Conservation (phyloP, 2,113 vertebrate species). For the Tragelaphus buxtoni region DNA sequence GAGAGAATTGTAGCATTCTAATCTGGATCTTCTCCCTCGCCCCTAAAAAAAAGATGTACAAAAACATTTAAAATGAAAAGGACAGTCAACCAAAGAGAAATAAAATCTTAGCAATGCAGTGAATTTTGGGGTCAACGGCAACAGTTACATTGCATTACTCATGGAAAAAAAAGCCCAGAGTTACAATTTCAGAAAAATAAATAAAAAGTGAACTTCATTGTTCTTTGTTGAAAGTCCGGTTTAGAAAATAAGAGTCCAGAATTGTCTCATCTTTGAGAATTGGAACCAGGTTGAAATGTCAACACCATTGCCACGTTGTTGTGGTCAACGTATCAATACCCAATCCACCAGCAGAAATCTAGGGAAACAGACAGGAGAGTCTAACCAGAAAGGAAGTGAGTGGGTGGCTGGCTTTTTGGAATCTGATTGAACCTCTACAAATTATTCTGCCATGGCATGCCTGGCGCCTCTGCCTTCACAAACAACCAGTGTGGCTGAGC, state of each 20-base stretch:
- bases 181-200: neutral
- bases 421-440: neutral
- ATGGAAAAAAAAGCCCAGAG: neutral
- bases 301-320: neutral
- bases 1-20: neutral
- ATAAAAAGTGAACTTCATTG: neutral
- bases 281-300: neutral
- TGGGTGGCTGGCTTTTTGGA: neutral
- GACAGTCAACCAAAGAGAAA: neutral
- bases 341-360: neutral
- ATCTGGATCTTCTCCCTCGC: neutral
- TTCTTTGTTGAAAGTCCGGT: neutral
- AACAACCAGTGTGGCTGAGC: neutral
- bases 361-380: neutral
- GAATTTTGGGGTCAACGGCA: neutral
- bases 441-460: neutral
- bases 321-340: neutral
- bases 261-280: neutral
- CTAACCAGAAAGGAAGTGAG: neutral
- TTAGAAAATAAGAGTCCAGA: neutral
- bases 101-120: neutral
- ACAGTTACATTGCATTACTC: neutral
- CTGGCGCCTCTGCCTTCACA: neutral
- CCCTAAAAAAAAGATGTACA: neutral
- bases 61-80: constrained; percentile 2